Conservation (phyloP, 1,140 invertebrate genomes). For the Drosophila azteca region DNA sequence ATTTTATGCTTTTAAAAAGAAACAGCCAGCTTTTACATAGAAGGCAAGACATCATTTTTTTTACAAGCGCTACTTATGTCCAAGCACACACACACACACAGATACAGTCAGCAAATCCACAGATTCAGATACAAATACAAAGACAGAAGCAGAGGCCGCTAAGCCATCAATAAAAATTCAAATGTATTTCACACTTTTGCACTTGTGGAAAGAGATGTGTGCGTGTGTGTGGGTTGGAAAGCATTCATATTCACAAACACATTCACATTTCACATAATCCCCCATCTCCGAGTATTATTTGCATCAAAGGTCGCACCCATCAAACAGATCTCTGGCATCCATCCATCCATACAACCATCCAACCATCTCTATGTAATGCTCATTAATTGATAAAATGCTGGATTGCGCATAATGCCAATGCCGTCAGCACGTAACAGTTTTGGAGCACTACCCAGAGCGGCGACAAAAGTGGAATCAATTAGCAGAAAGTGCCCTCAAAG, state of each 20-base stretch:
- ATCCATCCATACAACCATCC: conserved; percentile 10
- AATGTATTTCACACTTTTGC: conserved; percentile 74
- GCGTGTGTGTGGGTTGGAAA: conserved; percentile 43
- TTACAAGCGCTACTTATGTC: conserved; percentile 77
- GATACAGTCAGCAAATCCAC: not conserved
- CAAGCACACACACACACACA: conserved; percentile 22
- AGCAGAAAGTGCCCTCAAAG: conserved; percentile 7
- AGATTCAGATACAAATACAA: not conserved
- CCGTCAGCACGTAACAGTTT: conserved; percentile 28
- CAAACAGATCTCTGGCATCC: not conserved
- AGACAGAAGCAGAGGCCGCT: conserved; percentile 36
- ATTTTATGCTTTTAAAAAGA: conserved; percentile 70
- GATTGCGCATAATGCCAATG: conserved; percentile 17
- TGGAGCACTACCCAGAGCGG: conserved; percentile 25
- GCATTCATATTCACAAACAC: conserved; percentile 50
- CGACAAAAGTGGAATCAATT: conserved; percentile 46
- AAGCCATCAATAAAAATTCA: conserved; percentile 76
- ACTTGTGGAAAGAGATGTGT: conserved; percentile 47
- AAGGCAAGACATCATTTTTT: conserved; percentile 78
- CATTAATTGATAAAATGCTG: conserved; percentile 52
- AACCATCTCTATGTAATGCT: not conserved
- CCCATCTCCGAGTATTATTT: conserved; percentile 50
- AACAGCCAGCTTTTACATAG: conserved; percentile 68
- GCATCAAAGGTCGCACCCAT: conserved; percentile 52
- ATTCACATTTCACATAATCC: conserved; percentile 24